Percentiles rank a stretch among this genome's conserved stretches.
These are phyloP conservation scores for Tokudaia tokunoshimensis DNA, from an alignment of 2,797 vertebrate genomes.

Conservation along the genomic window DNA sequence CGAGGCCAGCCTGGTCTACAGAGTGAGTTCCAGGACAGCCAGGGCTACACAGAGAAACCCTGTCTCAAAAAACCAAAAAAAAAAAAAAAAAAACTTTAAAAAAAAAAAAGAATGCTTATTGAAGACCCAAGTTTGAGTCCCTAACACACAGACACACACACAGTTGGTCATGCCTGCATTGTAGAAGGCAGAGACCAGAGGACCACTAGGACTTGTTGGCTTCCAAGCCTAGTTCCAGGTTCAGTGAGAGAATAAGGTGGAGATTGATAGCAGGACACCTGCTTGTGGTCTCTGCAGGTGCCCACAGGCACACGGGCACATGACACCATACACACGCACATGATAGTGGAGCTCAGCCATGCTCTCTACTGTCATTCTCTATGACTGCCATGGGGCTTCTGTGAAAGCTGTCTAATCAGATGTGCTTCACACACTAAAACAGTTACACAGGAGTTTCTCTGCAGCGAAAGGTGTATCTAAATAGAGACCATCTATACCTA, in stretches of 20 bases:
- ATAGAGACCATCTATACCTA: neutral
- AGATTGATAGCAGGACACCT: neutral
- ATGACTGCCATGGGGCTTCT: neutral
- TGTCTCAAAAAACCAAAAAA: no score
- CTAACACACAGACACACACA: neutral
- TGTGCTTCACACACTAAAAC: neutral
- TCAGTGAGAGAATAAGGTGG: neutral
- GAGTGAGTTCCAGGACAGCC: no score
- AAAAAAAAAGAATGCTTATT: neutral
- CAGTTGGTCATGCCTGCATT: neutral
- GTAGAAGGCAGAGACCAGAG: neutral
- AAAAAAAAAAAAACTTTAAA: no score
- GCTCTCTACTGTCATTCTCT: neutral
- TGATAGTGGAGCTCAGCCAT: neutral
- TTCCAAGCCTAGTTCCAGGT: neutral
- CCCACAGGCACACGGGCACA: neutral
- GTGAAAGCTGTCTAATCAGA: neutral
- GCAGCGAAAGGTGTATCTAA: neutral
- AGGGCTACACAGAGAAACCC: no score
- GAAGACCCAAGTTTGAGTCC: neutral
- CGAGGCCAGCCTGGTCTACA: no score
- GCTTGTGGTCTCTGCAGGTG: neutral
- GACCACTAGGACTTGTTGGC: neutral
- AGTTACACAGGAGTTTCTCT: neutral
- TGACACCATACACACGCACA: neutral